phyloP scores from a whole-genome alignment of 2,113 vertebrate species.

The Phaethornis superciliosus region DNA sequence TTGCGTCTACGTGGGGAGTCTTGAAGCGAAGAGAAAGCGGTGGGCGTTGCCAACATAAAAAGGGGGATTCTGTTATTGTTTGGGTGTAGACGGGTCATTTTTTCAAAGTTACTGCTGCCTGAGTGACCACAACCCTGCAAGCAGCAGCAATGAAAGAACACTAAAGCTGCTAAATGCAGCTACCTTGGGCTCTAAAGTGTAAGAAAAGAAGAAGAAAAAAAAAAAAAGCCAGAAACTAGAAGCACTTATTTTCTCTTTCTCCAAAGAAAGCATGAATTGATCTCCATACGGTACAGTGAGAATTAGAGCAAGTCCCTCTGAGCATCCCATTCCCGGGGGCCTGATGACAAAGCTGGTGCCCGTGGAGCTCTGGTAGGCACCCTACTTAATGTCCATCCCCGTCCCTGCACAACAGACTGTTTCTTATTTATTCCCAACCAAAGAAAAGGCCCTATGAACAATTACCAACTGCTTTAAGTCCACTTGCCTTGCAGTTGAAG shows the following conservation, averaged over 20 bases:
- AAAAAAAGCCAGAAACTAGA: neutral
- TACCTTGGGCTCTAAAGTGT: slow-evolving; percentile 72
- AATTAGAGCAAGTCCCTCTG: neutral
- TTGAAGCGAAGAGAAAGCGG: slow-evolving; percentile 79
- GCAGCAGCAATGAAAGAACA: slow-evolving; percentile 75
- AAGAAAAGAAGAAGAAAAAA: neutral
- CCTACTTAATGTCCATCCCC: neutral
- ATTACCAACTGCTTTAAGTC: neutral
- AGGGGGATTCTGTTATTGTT: slow-evolving; percentile 89
- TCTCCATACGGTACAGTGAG: slow-evolving; percentile 24
- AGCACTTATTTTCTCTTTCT: slow-evolving; percentile 47
- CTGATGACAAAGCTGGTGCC: neutral
- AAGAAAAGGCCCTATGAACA: neutral
- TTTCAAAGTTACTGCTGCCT: slow-evolving; percentile 88
- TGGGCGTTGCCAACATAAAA: slow-evolving; percentile 87
- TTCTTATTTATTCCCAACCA: neutral
- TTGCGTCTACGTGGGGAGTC: slow-evolving; percentile 88
- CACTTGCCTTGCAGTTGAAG: neutral
- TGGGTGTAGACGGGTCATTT: slow-evolving; percentile 89
- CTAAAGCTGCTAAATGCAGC: slow-evolving; percentile 75
- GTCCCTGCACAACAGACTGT: neutral
- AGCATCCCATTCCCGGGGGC: neutral
- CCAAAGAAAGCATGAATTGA: neutral
- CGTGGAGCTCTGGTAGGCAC: neutral
- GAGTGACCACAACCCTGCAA: slow-evolving; percentile 77